phyloP scores from a whole-genome alignment of 1,140 invertebrate species.

The Copidosoma floridanum region DNA sequence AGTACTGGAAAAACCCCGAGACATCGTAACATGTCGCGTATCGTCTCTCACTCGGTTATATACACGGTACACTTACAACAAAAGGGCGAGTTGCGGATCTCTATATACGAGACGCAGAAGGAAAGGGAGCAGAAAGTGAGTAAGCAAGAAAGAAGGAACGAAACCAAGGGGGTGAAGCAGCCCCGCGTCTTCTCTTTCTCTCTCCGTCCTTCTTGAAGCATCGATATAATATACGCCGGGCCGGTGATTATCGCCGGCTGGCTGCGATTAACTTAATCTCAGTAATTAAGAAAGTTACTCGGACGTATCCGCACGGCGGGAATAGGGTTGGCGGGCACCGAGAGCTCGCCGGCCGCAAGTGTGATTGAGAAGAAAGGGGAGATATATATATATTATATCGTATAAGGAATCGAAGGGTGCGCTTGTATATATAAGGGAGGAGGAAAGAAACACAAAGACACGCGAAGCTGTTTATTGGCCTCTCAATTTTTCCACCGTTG shows the following conservation, averaged over 20 bases:
- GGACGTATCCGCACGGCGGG: constrained; percentile 47
- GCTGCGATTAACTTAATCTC: constrained; percentile 54
- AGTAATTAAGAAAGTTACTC: constrained; percentile 56
- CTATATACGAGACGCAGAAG: background rate
- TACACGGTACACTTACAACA: too few species aligned
- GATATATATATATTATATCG: too few species aligned
- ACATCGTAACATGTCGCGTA: too few species aligned
- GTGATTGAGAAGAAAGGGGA: constrained; percentile 9
- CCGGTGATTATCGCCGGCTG: constrained; percentile 48
- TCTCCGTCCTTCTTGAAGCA: constrained; percentile 21
- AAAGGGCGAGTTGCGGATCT: too few species aligned
- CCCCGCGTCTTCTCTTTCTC: too few species aligned
- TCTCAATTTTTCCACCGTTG: too few species aligned
- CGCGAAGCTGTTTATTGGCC: too few species aligned
- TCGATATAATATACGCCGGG: constrained; percentile 29
- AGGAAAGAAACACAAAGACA: background rate
- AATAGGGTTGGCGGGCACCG: constrained; percentile 36
- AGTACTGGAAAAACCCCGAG: too few species aligned
- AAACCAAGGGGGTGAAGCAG: constrained; percentile 7
- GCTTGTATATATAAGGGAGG: too few species aligned
- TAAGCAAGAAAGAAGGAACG: constrained; percentile 10
- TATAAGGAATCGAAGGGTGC: background rate
- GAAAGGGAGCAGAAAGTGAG: background rate
- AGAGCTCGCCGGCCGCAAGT: constrained; percentile 8
- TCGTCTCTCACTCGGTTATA: too few species aligned